Evolutionary conservation across 1,140 invertebrate species (phyloP).

Genomic region (Lepidurus packardi): DNA sequence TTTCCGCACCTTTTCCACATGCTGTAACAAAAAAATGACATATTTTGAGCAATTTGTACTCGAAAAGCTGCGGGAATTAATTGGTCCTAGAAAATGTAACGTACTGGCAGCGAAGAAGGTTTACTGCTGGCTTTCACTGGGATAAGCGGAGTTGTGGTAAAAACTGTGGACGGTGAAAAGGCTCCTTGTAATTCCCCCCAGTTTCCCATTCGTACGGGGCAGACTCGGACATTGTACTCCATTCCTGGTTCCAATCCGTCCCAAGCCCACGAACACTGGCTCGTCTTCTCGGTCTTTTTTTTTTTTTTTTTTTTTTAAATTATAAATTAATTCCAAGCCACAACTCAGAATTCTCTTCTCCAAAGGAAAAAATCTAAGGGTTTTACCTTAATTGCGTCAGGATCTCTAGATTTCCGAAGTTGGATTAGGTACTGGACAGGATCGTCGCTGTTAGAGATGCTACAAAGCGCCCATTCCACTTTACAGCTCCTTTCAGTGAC

Average conservation of each 20-base stretch:
- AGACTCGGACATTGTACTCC: slow-evolving; percentile 66
- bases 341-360: no score
- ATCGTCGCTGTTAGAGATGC: slow-evolving; percentile 23
- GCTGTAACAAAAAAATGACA: slow-evolving; percentile 35
- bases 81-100: neutral
- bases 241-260: slow-evolving; percentile 60
- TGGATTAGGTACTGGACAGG: neutral
- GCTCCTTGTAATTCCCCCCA: slow-evolving; percentile 56
- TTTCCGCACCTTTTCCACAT: slow-evolving; percentile 43
- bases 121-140: slow-evolving; percentile 30
- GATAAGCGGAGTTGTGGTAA: slow-evolving; percentile 47
- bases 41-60: neutral
- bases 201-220: slow-evolving; percentile 56
- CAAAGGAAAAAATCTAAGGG: no score
- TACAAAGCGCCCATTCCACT: slow-evolving; percentile 53
- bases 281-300: neutral
- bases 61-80: neutral
- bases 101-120: slow-evolving; percentile 6
- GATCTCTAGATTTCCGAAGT: slow-evolving; percentile 11
- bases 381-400: slow-evolving; percentile 3
- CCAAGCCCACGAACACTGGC: slow-evolving; percentile 44
- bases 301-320: no score
- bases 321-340: no score
- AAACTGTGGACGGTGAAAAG: slow-evolving; percentile 56
- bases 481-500: slow-evolving; percentile 46